A percentile compares a stretch with the other conserved stretches of the same genome.
These are phyloP conservation scores for Andrena bicolor DNA, from an alignment of 2,888 invertebrate genomes.

Conservation along the genomic window DNA sequence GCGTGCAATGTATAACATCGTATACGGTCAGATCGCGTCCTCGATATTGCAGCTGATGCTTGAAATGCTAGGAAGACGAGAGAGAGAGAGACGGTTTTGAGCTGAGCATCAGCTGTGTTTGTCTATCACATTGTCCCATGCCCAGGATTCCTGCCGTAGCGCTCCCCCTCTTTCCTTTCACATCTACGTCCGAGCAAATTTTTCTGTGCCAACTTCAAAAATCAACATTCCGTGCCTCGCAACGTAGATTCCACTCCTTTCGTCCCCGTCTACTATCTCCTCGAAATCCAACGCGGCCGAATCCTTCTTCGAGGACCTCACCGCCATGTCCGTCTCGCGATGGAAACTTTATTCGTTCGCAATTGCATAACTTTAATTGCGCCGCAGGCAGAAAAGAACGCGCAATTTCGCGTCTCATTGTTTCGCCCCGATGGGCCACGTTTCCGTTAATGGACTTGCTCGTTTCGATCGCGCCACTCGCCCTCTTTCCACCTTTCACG, in stretches of 20 bases:
- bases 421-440: not conserved
- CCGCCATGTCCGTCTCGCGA: not conserved
- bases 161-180: not conserved
- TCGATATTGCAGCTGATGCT: constrained; percentile 58
- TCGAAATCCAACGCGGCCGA: not conserved
- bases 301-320: not conserved
- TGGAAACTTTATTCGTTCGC: not conserved
- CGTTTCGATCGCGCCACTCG: not conserved
- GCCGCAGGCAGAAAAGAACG: not conserved
- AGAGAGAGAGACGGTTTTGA: constrained; percentile 16
- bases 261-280: not conserved
- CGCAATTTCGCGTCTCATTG: not conserved
- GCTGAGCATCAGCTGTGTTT: constrained; percentile 32
- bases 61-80: constrained; percentile 59
- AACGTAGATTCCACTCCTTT: not conserved
- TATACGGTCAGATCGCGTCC: constrained; percentile 59
- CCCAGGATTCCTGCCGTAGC: not conserved
- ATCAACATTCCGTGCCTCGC: not conserved
- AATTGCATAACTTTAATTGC: no score
- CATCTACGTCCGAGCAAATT: not conserved
- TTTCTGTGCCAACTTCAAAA: not conserved
- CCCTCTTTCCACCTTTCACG: not conserved
- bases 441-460: not conserved
- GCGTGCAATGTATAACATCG: constrained; percentile 43
- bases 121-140: constrained; percentile 4